Evolutionary conservation across 2,797 vertebrate species (phyloP).

Genomic region (Acanthurus leucopareius): DNA sequence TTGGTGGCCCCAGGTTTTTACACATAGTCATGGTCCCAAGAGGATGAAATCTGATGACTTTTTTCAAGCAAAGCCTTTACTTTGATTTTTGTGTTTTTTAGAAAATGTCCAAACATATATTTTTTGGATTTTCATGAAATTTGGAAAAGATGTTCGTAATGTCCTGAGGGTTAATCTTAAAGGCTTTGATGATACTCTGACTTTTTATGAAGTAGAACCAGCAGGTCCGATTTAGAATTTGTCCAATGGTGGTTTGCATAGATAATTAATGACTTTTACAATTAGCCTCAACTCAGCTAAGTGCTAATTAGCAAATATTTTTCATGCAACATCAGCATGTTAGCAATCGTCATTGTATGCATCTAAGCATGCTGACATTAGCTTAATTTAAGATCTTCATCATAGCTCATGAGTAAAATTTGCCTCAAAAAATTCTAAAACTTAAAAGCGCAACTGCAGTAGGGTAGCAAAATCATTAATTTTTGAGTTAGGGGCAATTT

Average conservation of each 20-base stretch:
- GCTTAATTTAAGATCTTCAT: neutral
- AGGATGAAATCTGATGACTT: neutral
- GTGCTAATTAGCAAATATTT: neutral
- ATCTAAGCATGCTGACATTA: neutral
- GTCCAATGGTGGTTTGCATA: neutral
- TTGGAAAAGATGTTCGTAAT: too few species aligned
- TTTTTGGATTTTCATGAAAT: too few species aligned
- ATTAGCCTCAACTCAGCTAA: neutral
- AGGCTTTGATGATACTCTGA: too few species aligned
- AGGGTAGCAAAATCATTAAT: too few species aligned
- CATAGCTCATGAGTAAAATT: too few species aligned
- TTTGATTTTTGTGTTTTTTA: neutral
- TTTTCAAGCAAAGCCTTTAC: neutral
- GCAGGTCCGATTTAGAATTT: neutral
- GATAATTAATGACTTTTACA: neutral
- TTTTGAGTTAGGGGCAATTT: too few species aligned
- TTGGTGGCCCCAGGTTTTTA: neutral
- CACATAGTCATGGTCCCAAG: neutral
- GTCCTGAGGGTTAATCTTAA: too few species aligned
- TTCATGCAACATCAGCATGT: conserved; percentile 1
- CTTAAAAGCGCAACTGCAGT: too few species aligned
- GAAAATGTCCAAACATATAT: neutral
- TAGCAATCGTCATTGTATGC: too few species aligned
- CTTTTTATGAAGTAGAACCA: neutral
- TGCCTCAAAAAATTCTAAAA: too few species aligned